Conservation (phyloP, 2,888 invertebrate genomes). For the Pseudococcus longispinus region DNA sequence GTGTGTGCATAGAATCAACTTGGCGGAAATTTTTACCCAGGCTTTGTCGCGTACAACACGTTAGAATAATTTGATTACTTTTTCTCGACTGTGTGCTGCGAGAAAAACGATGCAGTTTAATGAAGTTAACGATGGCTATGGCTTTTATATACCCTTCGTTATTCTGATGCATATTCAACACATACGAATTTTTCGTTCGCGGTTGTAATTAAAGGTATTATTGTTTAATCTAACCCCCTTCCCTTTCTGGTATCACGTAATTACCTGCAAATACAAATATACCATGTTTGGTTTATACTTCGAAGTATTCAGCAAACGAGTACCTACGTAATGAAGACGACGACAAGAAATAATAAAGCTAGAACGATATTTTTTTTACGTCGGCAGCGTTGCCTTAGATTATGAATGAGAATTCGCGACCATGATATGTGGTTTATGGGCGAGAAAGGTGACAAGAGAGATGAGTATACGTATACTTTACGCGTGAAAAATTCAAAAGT, state of each 20-base stretch:
- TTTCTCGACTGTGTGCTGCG: neutral
- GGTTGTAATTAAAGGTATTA: neutral
- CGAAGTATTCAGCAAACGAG: neutral
- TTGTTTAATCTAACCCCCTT: neutral
- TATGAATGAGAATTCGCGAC: neutral
- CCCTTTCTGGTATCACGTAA: too few relatives aligned
- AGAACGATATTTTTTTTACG: neutral
- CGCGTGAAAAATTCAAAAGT: neutral
- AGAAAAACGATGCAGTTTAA: neutral
- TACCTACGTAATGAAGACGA: neutral
- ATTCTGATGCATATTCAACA: slow-evolving; percentile 5
- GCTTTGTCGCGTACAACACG: neutral
- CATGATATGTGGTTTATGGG: slow-evolving; percentile 3
- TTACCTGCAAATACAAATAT: neutral
- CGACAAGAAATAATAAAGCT: neutral
- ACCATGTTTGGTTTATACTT: neutral
- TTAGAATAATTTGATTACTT: slow-evolving; percentile 24
- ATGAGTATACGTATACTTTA: neutral
- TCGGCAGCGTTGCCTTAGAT: neutral
- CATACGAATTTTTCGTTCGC: neutral
- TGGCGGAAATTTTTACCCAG: neutral
- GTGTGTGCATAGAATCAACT: neutral
- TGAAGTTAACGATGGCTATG: neutral
- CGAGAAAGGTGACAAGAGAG: slow-evolving; percentile 2
- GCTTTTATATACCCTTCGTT: neutral